Evolutionary conservation across 2,797 vertebrate genomes (phyloP).

Genomic region (Otus scops): DNA sequence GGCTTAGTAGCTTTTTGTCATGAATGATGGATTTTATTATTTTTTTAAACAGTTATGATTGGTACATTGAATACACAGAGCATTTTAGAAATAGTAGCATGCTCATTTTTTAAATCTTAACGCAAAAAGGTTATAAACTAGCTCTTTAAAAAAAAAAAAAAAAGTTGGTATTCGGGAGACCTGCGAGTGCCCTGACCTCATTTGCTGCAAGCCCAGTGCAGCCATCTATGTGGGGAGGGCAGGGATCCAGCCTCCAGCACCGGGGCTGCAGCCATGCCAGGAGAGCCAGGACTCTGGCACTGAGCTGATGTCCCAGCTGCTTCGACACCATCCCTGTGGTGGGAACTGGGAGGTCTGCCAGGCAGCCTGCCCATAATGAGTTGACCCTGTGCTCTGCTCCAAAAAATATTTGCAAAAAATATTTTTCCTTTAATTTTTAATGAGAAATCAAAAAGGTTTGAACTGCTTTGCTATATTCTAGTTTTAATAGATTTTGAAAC

Average conservation of each 20-base stretch:
- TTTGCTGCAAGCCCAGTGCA: neutral
- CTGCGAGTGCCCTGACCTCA: fast-evolving
- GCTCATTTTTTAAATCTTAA: neutral
- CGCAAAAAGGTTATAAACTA: neutral
- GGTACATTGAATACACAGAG: neutral
- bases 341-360: neutral
- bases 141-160: neutral
- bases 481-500: neutral
- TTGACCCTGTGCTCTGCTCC: neutral
- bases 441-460: neutral
- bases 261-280: neutral
- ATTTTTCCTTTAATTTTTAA: neutral
- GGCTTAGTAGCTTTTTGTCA: neutral
- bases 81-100: neutral
- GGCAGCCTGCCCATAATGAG: fast-evolving
- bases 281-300: neutral
- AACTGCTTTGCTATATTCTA: neutral
- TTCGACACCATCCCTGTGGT: neutral
- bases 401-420: neutral
- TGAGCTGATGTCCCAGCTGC: fast-evolving
- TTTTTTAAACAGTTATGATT: neutral
- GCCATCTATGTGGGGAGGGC: fast-evolving
- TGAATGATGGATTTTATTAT: neutral
- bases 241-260: neutral
- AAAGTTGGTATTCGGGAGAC: neutral